A percentile compares a stretch with the other conserved stretches of the same genome.
phyloP scores from a whole-genome alignment of 2,797 vertebrate species.

The Phalloptychus januarius region DNA sequence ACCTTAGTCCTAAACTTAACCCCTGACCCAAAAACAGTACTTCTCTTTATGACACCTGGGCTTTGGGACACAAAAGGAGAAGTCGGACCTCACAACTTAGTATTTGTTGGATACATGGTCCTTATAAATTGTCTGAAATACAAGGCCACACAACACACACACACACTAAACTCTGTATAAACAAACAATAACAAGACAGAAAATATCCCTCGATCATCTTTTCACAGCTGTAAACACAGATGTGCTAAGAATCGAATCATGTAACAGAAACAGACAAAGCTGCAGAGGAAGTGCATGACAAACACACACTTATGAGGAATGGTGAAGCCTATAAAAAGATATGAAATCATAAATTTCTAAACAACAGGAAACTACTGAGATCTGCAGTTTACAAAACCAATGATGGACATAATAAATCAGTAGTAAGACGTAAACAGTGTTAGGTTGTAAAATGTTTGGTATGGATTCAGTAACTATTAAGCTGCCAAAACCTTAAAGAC shows the following conservation, averaged over 20 bases:
- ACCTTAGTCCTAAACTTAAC: too few species aligned
- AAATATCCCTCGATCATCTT: slow-evolving; percentile 58
- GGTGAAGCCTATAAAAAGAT: slow-evolving; percentile 1
- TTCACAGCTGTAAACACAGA: slow-evolving; percentile 73
- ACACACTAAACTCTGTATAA: slow-evolving; percentile 53
- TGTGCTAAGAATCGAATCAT: slow-evolving; percentile 51
- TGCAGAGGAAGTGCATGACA: slow-evolving; percentile 42
- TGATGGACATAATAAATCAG: slow-evolving; percentile 1
- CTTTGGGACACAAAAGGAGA: too few species aligned
- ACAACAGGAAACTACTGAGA: background rate
- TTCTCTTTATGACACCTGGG: too few species aligned
- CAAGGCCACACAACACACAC: slow-evolving; percentile 7
- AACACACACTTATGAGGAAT: slow-evolving; percentile 12
- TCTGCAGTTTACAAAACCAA: slow-evolving; percentile 9
- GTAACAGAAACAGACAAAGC: slow-evolving; percentile 35
- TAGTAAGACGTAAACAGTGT: background rate
- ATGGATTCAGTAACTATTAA: slow-evolving; percentile 12
- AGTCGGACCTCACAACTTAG: too few species aligned
- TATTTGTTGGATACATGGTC: too few species aligned
- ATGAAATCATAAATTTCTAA: slow-evolving; percentile 1
- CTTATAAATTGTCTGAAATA: too few species aligned
- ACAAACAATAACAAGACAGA: slow-evolving; percentile 59
- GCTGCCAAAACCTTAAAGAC: slow-evolving; percentile 21
- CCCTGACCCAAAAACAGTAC: too few species aligned
- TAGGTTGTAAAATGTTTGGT: slow-evolving; percentile 13